Conservation (phyloP, 1,140 invertebrate species). For the Ostrea edulis region DNA sequence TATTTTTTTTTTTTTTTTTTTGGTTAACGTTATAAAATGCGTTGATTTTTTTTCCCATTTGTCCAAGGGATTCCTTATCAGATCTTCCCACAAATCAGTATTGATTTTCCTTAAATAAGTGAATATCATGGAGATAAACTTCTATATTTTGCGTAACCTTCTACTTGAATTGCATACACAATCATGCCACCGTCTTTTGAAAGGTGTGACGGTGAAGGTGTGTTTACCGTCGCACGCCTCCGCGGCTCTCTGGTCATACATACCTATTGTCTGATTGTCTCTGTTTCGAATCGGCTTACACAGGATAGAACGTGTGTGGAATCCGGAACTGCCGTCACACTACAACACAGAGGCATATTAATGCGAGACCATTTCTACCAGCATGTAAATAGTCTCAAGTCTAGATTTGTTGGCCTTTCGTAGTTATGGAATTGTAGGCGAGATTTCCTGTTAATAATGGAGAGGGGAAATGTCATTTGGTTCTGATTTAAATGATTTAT, state of each 20-base stretch:
- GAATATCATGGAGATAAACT: no score
- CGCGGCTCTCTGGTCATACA: slow-evolving; percentile 25
- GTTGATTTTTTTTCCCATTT: no score
- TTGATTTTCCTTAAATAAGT: no score
- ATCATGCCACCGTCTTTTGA: background rate
- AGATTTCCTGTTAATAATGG: no score
- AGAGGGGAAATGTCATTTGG: no score
- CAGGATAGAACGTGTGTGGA: slow-evolving; percentile 92
- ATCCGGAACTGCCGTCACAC: slow-evolving; percentile 51
- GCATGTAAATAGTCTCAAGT: background rate
- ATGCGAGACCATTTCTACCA: background rate
- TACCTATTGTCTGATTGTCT: slow-evolving; percentile 71
- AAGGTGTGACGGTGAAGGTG: no score
- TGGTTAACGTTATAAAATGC: no score
- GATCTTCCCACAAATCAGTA: no score
- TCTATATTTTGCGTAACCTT: no score
- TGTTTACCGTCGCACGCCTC: background rate
- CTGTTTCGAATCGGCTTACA: slow-evolving; percentile 96
- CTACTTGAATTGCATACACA: background rate
- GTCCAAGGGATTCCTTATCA: no score
- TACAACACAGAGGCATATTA: slow-evolving; percentile 18
- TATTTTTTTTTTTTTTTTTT: no score
- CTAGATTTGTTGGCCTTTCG: background rate
- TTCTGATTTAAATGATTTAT: no score
- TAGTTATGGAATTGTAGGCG: background rate